phyloP scores from a whole-genome alignment of 2,888 invertebrate genomes.

The Parnassius apollo region DNA sequence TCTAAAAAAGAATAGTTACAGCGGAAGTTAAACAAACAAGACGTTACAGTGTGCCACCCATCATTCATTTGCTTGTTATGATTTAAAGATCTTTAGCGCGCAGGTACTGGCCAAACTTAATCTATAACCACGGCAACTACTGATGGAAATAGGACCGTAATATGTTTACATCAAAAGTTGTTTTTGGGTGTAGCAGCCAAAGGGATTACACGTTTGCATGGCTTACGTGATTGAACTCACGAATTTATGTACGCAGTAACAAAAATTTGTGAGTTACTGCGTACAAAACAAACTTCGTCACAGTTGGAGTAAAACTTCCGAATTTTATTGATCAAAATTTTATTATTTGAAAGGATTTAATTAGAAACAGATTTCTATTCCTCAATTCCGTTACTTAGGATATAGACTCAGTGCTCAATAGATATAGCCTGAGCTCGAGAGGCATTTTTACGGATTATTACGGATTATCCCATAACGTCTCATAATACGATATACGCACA shows the following conservation, averaged over 20 bases:
- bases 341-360: too few species aligned
- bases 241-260: slow-evolving; percentile 16
- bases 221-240: slow-evolving; percentile 35
- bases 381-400: too few species aligned
- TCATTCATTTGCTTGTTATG: slow-evolving; percentile 8
- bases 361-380: too few species aligned
- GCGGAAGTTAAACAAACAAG: neutral
- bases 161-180: neutral
- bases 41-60: slow-evolving; percentile 11
- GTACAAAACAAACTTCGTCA: slow-evolving; percentile 6
- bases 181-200: slow-evolving; percentile 1
- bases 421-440: too few species aligned
- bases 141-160: slow-evolving; percentile 7
- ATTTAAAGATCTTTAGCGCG: slow-evolving; percentile 4
- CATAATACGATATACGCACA: neutral
- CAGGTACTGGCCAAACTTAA: slow-evolving; percentile 7
- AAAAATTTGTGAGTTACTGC: too few species aligned
- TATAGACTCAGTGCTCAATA: too few species aligned
- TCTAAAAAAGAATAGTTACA: neutral
- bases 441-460: too few species aligned
- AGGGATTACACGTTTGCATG: slow-evolving; percentile 14
- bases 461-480: too few species aligned
- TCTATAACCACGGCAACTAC: neutral
- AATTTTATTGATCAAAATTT: too few species aligned
- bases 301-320: neutral